Base-by-base conservation (phyloP, 53 echinoderm and acorn worm species). In the Luidia sarsii region DNA sequence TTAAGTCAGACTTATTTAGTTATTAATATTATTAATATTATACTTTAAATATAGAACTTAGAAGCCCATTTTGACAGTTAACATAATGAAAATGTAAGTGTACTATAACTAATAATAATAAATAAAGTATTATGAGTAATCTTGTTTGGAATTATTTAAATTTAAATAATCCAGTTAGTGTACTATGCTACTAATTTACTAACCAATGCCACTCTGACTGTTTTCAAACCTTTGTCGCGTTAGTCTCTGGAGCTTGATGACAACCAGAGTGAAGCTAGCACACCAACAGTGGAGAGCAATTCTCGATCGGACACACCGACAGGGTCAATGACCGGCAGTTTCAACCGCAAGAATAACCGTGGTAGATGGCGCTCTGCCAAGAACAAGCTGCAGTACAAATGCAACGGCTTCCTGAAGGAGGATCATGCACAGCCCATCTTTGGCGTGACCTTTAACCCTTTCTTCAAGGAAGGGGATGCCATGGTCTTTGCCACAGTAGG, bases 401-500 rank as follows among this genome's bases (percentile, higher is more conserved):
- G 84, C 36, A 86, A 63, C 59, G 75, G 85, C 43, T 83, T 61
- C 70, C 45, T 96, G 27, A 96, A 95, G 79, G 96, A 96, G 88
- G 96, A 96, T 50, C 96, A 96, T 30, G 91, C 90, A 20, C 96
- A 88, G 77, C 96, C 96, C 37, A 90, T 96, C 69, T 96, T 96
- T 83, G 96, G 96, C 23, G 93, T 93, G 45, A 90, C 88, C 64
- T 93, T 96, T 55, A 93, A 91, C 65, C 89, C 90, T 8, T 85
- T 79, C 80, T 75, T 64, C 29, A 92, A 96, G 66, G 93, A 93
- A 36, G 89, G 93, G 25, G 93, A 96, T 59, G 80, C 83, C 4
- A 50, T 88, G 38, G 87, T 93, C 54, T 93, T 97, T 64, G 91
- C 87, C 13, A 87, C 89, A 27, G 97, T 85, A 16, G 97, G 93